Evolutionary conservation across 2,113 vertebrate species (phyloP).

Genomic region (Globicephala melas): DNA sequence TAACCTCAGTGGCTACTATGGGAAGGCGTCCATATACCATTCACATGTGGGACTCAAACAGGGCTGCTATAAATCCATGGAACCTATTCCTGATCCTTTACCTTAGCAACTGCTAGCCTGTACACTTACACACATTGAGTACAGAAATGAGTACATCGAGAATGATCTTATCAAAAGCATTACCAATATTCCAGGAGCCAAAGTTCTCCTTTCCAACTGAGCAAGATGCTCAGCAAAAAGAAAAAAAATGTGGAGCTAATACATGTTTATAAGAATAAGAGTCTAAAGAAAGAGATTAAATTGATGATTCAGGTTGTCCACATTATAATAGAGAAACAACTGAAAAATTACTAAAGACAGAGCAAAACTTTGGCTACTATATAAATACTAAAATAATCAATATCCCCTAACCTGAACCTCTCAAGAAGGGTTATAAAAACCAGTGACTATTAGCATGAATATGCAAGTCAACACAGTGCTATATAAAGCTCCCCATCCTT

Average conservation of each 20-base stretch:
- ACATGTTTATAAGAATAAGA: background rate
- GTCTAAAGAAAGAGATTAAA: background rate
- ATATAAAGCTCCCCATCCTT: background rate
- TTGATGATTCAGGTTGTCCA: background rate
- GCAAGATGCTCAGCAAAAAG: background rate
- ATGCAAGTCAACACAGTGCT: background rate
- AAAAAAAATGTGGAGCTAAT: background rate
- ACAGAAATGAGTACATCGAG: background rate
- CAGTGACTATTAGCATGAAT: slow-evolving; percentile 36
- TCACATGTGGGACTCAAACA: background rate
- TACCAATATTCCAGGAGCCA: background rate
- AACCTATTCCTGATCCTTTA: background rate
- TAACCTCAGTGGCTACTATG: background rate
- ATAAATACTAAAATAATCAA: slow-evolving; percentile 9
- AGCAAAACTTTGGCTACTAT: background rate
- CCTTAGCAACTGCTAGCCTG: background rate
- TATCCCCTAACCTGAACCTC: background rate
- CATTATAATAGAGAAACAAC: background rate
- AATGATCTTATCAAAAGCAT: slow-evolving; percentile 16
- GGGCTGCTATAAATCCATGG: background rate
- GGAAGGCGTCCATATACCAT: background rate
- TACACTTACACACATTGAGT: background rate
- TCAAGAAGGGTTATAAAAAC: background rate
- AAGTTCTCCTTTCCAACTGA: background rate
- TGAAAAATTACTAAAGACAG: background rate